Evolutionary conservation across 2,888 invertebrate genomes (phyloP).

Genomic region (Tenthredo distinguenda): DNA sequence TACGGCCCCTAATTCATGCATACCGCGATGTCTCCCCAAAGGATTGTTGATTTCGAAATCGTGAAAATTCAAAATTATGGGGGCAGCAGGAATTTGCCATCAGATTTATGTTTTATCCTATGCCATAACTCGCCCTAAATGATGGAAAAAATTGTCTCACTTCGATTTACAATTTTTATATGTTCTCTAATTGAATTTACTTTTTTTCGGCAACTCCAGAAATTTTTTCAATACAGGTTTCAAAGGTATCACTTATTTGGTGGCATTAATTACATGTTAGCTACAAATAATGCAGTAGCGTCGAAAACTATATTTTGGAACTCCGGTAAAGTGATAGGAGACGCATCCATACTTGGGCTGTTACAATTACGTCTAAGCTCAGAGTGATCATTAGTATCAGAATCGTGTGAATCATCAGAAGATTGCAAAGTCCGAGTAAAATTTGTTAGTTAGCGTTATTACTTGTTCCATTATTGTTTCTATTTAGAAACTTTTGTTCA

Average conservation of each 20-base stretch:
- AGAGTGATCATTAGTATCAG: too few species aligned
- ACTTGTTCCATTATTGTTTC: too few species aligned
- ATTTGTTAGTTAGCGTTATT: too few species aligned
- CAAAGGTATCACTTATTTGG: conserved; percentile 53
- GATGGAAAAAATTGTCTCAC: conserved; percentile 45
- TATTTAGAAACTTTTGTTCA: too few species aligned
- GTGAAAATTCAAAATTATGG: conserved; percentile 57
- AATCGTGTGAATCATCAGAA: too few species aligned
- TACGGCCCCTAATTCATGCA: conserved; percentile 59
- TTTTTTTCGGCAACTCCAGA: conserved; percentile 57
- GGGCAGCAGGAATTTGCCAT: conserved; percentile 52
- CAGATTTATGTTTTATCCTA: conserved; percentile 50
- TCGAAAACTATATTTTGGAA: too few species aligned
- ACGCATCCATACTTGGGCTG: too few species aligned
- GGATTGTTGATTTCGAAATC: conserved; percentile 62
- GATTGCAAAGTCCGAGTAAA: too few species aligned
- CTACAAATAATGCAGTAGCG: too few species aligned
- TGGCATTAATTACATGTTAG: neutral
- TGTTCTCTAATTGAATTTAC: conserved; percentile 55
- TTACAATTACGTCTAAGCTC: too few species aligned
- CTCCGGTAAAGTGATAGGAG: too few species aligned
- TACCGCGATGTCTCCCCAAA: conserved; percentile 55
- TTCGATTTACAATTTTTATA: conserved; percentile 51
- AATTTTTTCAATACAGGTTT: conserved; percentile 56
- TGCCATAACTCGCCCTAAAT: conserved; percentile 52